phyloP scores from a whole-genome alignment of 35 echinoderm and acorn worm genomes.

The Lytechinus pictus region DNA sequence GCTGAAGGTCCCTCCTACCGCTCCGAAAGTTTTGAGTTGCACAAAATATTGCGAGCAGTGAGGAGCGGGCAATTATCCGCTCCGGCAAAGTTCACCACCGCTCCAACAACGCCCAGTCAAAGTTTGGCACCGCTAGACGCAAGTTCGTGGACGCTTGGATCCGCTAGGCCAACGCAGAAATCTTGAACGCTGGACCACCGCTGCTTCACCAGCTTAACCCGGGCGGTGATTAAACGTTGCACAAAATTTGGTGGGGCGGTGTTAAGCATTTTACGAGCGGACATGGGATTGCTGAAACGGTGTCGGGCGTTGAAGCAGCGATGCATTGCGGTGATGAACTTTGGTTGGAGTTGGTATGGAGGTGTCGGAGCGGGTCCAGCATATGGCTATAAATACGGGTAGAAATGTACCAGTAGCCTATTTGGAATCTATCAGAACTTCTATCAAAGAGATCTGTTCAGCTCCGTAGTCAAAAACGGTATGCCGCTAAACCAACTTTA shows the following conservation, averaged over 20 bases:
- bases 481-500: no score
- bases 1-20: constrained; percentile 22
- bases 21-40: constrained; percentile 42
- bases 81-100: constrained; percentile 39
- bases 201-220: constrained; percentile 33
- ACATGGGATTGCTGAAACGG: neutral
- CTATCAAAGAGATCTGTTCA: no score
- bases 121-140: constrained; percentile 38
- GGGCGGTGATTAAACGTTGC: constrained; percentile 44
- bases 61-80: constrained; percentile 33
- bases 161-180: constrained; percentile 45
- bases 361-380: constrained; percentile 7
- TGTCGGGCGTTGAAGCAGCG: constrained; percentile 45
- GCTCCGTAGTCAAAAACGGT: no score
- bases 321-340: constrained; percentile 42
- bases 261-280: constrained; percentile 22
- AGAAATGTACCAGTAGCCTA: no score
- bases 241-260: constrained; percentile 35
- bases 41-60: constrained; percentile 38
- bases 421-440: no score
- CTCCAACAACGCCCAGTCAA: constrained; percentile 39
- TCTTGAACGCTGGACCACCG: constrained; percentile 35
- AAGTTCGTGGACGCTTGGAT: constrained; percentile 42
- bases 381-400: no score
- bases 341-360: constrained; percentile 41